phyloP scores from a whole-genome alignment of 2,888 invertebrate genomes.

The Osedax fenrisi region DNA sequence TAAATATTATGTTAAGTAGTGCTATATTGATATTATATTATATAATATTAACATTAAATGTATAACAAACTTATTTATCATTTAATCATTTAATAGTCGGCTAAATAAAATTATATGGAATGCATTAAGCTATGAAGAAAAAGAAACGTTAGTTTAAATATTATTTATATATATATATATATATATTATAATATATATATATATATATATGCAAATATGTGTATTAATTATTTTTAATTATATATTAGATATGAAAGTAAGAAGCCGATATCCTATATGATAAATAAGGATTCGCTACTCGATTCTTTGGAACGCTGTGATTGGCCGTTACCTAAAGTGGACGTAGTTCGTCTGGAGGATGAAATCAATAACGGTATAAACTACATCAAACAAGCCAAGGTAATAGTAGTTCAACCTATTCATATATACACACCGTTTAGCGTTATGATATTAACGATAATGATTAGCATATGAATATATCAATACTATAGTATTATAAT shows the following conservation, averaged over 20 bases:
- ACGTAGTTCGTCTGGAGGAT: constrained; percentile 42
- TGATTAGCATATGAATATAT: too few relatives aligned
- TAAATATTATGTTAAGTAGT: too few relatives aligned
- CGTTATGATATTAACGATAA: too few relatives aligned
- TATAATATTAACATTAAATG: not conserved
- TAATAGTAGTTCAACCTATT: too few relatives aligned
- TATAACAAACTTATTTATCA: not conserved
- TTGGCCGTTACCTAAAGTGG: constrained; percentile 43
- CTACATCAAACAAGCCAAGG: constrained; percentile 43
- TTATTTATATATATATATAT: constrained; percentile 4
- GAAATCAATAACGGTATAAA: constrained; percentile 43
- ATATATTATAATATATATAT: not conserved
- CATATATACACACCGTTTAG: too few relatives aligned
- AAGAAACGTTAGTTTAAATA: constrained; percentile 39
- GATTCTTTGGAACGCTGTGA: constrained; percentile 40
- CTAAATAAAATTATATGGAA: constrained; percentile 44
- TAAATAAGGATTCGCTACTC: constrained; percentile 40
- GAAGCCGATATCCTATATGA: constrained; percentile 40
- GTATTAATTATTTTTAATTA: too few relatives aligned
- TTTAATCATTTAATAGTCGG: constrained; percentile 38
- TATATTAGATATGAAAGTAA: constrained; percentile 39
- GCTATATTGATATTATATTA: not conserved
- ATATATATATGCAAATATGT: too few relatives aligned
- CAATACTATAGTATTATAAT: too few relatives aligned
- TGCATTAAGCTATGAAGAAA: constrained; percentile 39